These are phyloP conservation scores for Trypoxylon attenuatum DNA, from an alignment of 2,888 invertebrate genomes.

Conservation along the genomic window DNA sequence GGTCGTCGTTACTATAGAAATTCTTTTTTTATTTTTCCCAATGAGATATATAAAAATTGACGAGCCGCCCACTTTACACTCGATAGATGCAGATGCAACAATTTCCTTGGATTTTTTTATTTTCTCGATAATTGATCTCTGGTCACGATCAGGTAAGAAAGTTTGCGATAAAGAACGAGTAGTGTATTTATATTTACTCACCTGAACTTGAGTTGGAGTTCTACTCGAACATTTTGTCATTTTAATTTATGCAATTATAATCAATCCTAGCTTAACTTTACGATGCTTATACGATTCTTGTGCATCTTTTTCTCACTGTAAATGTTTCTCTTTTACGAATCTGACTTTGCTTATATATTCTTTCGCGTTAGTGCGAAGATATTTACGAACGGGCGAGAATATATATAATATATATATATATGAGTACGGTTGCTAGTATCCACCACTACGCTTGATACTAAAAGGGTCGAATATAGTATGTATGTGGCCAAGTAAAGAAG, in stretches of 20 bases:
- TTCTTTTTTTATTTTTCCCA: background rate
- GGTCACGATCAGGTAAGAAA: constrained; percentile 20
- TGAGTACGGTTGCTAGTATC: too few relatives aligned
- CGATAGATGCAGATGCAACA: constrained; percentile 49
- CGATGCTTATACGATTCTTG: constrained; percentile 34
- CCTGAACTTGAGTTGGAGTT: constrained; percentile 69
- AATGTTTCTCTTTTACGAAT: constrained; percentile 13
- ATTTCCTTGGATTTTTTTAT: constrained; percentile 7
- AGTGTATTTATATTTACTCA: constrained; percentile 71
- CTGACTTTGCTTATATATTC: background rate
- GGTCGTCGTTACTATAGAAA: too few relatives aligned
- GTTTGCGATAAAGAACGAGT: constrained; percentile 63
- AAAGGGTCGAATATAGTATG: constrained; percentile 20
- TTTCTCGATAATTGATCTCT: constrained; percentile 35
- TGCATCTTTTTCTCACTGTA: constrained; percentile 29
- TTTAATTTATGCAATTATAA: constrained; percentile 45
- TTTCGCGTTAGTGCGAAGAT: background rate
- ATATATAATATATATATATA: too few relatives aligned
- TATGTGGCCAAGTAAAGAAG: constrained; percentile 24
- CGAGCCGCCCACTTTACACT: constrained; percentile 54
- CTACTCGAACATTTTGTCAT: constrained; percentile 69
- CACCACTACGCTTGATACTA: constrained; percentile 19
- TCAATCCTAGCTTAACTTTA: constrained; percentile 42
- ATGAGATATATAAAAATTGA: too few relatives aligned
- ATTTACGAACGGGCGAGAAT: background rate